Percentiles rank a stretch among this genome's conserved stretches.
These are phyloP conservation scores for Halichoeres trimaculatus DNA, from an alignment of 2,113 vertebrate genomes.

Conservation along the genomic window DNA sequence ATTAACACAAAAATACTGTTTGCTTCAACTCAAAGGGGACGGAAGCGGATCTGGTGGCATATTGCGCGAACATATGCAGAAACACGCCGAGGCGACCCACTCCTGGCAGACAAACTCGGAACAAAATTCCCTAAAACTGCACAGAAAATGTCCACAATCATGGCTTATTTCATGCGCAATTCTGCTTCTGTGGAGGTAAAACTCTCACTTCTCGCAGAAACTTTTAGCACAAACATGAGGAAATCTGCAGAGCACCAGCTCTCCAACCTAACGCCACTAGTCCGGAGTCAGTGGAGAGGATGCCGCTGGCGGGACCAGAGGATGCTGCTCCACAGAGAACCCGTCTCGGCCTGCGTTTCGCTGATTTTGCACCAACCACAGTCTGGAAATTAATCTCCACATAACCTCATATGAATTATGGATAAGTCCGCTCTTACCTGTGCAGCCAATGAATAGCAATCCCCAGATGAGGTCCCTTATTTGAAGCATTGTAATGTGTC, in stretches of 20 bases:
- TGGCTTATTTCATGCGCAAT: neutral
- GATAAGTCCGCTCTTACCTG: conserved; percentile 84
- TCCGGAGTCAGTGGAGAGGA: conserved; percentile 51
- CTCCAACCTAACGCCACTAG: neutral
- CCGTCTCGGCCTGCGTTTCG: conserved; percentile 31
- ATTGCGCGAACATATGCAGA: conserved; percentile 28
- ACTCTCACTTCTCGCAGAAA: conserved; percentile 8
- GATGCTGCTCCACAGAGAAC: conserved; percentile 7
- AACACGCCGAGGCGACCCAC: neutral
- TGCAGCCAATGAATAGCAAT: conserved; percentile 87
- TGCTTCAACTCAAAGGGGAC: neutral
- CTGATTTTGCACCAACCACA: neutral
- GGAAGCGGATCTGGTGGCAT: neutral
- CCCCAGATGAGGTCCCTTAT: conserved; percentile 89
- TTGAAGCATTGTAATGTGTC: conserved; percentile 90
- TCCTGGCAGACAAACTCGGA: neutral
- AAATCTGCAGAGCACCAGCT: conserved; percentile 1
- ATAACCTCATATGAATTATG: conserved; percentile 3
- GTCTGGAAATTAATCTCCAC: neutral
- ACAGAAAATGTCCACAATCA: neutral
- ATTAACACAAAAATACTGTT: neutral
- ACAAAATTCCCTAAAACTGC: neutral
- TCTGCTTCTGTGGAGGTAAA: rapidly evolving
- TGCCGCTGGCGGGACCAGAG: conserved; percentile 40
- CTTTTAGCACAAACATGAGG: neutral